Percentiles rank a stretch among this genome's conserved stretches.
phyloP scores from a whole-genome alignment of 2,113 vertebrate species.

The Mixornis gularis region DNA sequence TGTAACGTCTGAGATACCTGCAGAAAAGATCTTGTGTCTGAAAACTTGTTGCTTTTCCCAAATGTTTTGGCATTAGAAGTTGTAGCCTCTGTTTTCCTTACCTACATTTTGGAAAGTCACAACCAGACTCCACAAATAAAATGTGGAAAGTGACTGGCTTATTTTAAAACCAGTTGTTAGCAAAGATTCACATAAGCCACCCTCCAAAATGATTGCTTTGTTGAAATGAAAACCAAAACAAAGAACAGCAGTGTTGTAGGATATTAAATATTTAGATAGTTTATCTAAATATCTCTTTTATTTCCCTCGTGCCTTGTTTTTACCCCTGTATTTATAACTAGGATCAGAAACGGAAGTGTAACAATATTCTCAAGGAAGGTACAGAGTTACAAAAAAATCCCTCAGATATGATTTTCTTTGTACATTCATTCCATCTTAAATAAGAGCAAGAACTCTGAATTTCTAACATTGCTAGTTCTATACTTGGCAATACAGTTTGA shows the following conservation, averaged over 20 bases:
- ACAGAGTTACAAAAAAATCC: not conserved
- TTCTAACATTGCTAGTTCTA: not conserved
- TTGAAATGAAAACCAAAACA: not conserved
- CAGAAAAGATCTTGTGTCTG: not conserved
- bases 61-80: not conserved
- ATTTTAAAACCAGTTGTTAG: not conserved
- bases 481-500: not conserved
- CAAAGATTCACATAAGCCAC: not conserved
- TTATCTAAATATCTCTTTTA: not conserved
- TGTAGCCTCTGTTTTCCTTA: not conserved
- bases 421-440: not conserved
- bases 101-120: not conserved
- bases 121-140: not conserved
- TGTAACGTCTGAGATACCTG: not conserved
- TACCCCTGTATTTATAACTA: not conserved
- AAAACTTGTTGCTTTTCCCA: not conserved
- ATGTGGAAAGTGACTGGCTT: not conserved
- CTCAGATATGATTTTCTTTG: not conserved
- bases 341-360: constrained; percentile 12
- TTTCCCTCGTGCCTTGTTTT: not conserved
- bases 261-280: constrained; percentile 1
- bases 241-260: not conserved
- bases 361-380: not conserved
- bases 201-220: not conserved
- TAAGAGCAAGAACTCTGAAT: not conserved